Percentiles rank a stretch among this genome's conserved stretches.
Conservation (phyloP, 2,888 invertebrate species). For the Synanthedon tipuliformis region DNA sequence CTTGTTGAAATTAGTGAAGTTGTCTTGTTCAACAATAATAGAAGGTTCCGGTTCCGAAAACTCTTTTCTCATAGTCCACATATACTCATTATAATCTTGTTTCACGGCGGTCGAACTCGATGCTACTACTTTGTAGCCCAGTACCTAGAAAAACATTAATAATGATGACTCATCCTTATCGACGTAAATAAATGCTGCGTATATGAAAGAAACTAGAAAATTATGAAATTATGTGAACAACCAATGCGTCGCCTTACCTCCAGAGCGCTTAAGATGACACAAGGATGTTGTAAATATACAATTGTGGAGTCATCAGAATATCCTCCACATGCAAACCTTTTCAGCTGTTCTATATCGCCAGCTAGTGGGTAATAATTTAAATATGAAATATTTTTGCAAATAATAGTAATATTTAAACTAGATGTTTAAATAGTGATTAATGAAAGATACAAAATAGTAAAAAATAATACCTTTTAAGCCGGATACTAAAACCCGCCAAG, state of each 20-base stretch:
- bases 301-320: conserved; percentile 88
- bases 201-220: neutral
- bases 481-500: conserved; percentile 88
- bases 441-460: conserved; percentile 4
- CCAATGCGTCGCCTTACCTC: conserved; percentile 62
- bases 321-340: conserved; percentile 85
- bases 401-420: no score
- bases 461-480: conserved; percentile 80
- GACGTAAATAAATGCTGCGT: neutral
- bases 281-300: conserved; percentile 88
- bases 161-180: neutral
- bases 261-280: conserved; percentile 86
- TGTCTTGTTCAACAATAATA: conserved; percentile 71
- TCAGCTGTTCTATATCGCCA: conserved; percentile 84
- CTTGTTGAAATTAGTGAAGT: conserved; percentile 72
- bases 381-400: no score
- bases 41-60: conserved; percentile 85
- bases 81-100: conserved; percentile 90
- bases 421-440: no score
- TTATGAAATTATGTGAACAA: neutral
- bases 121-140: conserved; percentile 89
- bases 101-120: conserved; percentile 88
- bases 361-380: conserved; percentile 49
- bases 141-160: conserved; percentile 61
- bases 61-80: conserved; percentile 94